Evolutionary conservation across 2,888 invertebrate genomes (phyloP).

Genomic region (Epinotia ramella): DNA sequence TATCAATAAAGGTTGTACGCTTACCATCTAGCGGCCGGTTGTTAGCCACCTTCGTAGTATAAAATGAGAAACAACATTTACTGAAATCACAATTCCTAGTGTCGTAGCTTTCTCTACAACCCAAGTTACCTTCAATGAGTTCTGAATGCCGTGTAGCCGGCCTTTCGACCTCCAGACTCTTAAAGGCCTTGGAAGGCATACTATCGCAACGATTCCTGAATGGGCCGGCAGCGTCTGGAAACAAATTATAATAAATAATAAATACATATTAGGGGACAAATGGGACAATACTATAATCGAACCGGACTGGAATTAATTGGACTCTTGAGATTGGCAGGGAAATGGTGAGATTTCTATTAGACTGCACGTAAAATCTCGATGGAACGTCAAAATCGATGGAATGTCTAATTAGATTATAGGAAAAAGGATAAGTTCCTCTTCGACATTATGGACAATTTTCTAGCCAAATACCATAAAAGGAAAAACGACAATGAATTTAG

Average conservation of each 20-base stretch:
- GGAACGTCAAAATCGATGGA: not conserved
- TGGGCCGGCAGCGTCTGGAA: slow-evolving; percentile 68
- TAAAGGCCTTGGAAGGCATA: slow-evolving; percentile 90
- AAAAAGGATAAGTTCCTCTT: not conserved
- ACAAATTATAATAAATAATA: slow-evolving; percentile 50
- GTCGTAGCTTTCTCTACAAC: not conserved
- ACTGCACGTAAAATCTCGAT: not conserved
- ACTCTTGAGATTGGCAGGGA: slow-evolving; percentile 29
- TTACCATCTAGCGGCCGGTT: too few species aligned
- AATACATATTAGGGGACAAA: too few species aligned
- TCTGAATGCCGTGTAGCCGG: slow-evolving; percentile 76
- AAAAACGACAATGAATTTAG: too few species aligned
- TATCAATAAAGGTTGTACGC: too few species aligned
- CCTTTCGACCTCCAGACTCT: slow-evolving; percentile 88
- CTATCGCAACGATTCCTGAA: slow-evolving; percentile 92
- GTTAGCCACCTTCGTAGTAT: too few species aligned
- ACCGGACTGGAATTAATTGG: not conserved
- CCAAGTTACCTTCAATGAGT: slow-evolving; percentile 62
- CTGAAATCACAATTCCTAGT: not conserved
- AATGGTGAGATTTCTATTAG: not conserved
- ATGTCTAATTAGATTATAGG: not conserved
- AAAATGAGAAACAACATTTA: not conserved
- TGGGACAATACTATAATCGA: too few species aligned
- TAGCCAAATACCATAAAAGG: too few species aligned
- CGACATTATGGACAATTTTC: not conserved